Evolutionary conservation across 2,113 vertebrate genomes (phyloP).

Genomic region (Gymnocephalus cernua): DNA sequence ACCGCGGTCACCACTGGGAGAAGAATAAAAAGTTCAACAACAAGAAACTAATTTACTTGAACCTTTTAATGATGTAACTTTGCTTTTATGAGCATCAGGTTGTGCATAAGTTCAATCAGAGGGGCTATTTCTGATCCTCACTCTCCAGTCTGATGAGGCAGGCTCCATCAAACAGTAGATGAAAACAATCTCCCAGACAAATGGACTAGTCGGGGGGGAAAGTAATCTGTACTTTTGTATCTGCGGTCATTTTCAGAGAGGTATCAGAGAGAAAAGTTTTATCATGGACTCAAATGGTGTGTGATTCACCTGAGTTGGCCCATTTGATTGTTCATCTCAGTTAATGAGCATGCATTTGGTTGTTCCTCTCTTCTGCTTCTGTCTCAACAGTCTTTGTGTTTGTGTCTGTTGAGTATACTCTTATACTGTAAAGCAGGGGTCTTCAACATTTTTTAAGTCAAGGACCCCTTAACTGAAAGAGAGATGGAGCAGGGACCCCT

Average conservation of each 20-base stretch:
- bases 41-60: not conserved
- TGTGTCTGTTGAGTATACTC: conserved; percentile 19
- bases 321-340: conserved; percentile 35
- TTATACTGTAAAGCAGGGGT: not conserved
- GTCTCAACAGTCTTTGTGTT: conserved; percentile 26
- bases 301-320: conserved; percentile 45
- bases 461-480: no score
- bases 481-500: no score
- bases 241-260: conserved; percentile 30
- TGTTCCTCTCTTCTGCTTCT: not conserved
- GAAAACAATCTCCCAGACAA: conserved; percentile 39
- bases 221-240: conserved; percentile 44
- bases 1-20: not conserved
- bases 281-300: conserved; percentile 18
- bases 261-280: conserved; percentile 31
- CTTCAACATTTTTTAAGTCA: no score
- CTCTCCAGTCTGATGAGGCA: conserved; percentile 18
- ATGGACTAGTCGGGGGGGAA: conserved; percentile 20
- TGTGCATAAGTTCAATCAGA: not conserved
- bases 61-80: conserved; percentile 8
- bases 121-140: conserved; percentile 23
- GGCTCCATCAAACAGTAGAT: conserved; percentile 27
- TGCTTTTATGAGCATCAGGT: conserved; percentile 14
- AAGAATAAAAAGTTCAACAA: not conserved
- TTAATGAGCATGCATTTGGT: conserved; percentile 39